Conservation (phyloP, 2,113 vertebrate genomes). For the Poeciliopsis turrubarensis region DNA sequence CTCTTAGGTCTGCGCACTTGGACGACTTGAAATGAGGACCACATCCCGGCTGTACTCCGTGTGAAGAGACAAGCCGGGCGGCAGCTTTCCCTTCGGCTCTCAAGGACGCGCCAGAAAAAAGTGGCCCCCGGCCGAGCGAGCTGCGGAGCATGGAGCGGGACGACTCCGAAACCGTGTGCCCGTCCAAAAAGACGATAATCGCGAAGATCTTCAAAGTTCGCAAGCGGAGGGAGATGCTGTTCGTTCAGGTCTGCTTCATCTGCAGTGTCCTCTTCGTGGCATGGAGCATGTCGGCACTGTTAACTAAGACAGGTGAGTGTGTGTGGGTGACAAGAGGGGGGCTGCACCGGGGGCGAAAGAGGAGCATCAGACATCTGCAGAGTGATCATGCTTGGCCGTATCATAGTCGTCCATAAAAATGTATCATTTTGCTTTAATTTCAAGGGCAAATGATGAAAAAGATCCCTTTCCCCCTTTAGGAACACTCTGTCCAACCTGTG, state of each 20-base stretch:
- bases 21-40: conserved; percentile 67
- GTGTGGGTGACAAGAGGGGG: neutral
- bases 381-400: conserved; percentile 42
- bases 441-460: conserved; percentile 45
- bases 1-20: conserved; percentile 45
- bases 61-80: conserved; percentile 53
- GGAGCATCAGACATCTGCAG: conserved; percentile 62
- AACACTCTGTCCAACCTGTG: conserved; percentile 6
- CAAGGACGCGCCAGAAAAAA: conserved; percentile 63
- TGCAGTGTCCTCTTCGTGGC: conserved; percentile 89
- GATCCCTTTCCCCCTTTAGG: neutral
- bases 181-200: conserved; percentile 78
- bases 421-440: conserved; percentile 8
- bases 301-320: conserved; percentile 88
- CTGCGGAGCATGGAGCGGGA: conserved; percentile 69
- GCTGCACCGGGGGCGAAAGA: conserved; percentile 16
- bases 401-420: neutral
- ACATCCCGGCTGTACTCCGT: conserved; percentile 53
- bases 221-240: conserved; percentile 90
- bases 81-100: conserved; percentile 49
- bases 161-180: conserved; percentile 54
- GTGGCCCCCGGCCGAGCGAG: conserved; percentile 51
- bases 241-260: conserved; percentile 90
- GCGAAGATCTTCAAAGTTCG: conserved; percentile 90
- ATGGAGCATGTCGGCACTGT: conserved; percentile 87